Evolutionary conservation across 2,113 vertebrate genomes (phyloP), one percentile per base, ranked within the genome.

Genomic region (Lasiurus borealis): DNA sequence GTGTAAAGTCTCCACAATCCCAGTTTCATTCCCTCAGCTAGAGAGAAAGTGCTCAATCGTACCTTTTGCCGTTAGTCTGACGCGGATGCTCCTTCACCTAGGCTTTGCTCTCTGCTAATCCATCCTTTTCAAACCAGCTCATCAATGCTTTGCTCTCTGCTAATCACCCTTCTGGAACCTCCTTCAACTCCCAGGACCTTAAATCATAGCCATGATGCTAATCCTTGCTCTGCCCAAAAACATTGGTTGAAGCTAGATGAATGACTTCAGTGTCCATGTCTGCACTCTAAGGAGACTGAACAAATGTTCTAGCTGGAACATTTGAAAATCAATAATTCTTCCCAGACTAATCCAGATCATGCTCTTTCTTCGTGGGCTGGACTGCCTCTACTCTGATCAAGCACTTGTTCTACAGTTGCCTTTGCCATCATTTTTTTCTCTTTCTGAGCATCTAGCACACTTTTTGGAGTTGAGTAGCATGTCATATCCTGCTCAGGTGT

Each of bases 121-220:
- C 4, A 0, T 59, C 15, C n/a, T 84, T 73, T 54, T 40, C 48
- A 34, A 92, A 80, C 25, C 23, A 59, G 21, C 57, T 52, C 88
- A 91, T 78, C 36, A 23, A 4, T 29, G 6, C 36, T 88, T 85
- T 82, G 23, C 13, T 88, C 54, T 81, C 44, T 64, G 2, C 7
- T 80, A 84, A 46, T 75, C 64, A 0, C 46, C 21, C 27, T 84
- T 73, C 64, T 34, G 57, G 34, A 92, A 80, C 25, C 19, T 87
- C 59, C 29, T 44, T 68, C 59, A 86, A 52, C 64, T 84, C 21
- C 44, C 13, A 36, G 59, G 12, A 52, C 52, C 50, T 27, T 57
- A 88, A 71, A 62, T 90, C 31, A 91, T 29, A 87, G 73, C 93
- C n/a, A 91, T 36, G 15, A 80, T 81, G n/a, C 3, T 87, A 52